These are phyloP conservation scores for Dicrurus megarhynchus DNA, from an alignment of 2,113 vertebrate genomes.

Conservation along the genomic window DNA sequence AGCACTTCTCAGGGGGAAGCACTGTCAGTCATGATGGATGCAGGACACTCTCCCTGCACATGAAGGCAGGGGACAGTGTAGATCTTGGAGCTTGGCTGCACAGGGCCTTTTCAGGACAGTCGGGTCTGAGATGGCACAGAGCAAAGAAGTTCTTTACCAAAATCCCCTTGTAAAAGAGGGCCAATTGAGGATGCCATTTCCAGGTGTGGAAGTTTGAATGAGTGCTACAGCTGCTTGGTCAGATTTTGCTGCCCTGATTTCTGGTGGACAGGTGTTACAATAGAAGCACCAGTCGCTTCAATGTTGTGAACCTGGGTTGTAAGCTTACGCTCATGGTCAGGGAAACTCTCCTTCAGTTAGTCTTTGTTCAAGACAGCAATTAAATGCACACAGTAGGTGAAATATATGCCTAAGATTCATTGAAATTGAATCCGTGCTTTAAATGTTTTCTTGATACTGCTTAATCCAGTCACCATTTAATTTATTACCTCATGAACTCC, in stretches of 20 bases:
- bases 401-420: neutral
- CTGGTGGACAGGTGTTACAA: neutral
- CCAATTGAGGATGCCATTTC: neutral
- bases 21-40: neutral
- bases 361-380: neutral
- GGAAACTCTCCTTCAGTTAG: neutral
- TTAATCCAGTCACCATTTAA: neutral
- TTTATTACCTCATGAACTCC: neutral
- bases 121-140: neutral
- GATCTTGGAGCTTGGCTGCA: neutral
- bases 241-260: neutral
- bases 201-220: neutral
- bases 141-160: neutral
- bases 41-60: neutral
- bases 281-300: rapidly evolving
- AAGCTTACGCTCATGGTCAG: neutral
- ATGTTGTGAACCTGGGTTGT: neutral
- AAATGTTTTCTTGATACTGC: neutral
- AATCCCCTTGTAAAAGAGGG: neutral
- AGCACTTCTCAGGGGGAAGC: neutral
- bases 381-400: neutral
- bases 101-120: neutral
- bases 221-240: neutral
- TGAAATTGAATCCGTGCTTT: neutral
- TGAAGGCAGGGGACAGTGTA: neutral